A percentile compares a stretch with the other conserved stretches of the same genome.
Evolutionary conservation across 1,140 invertebrate species (phyloP).

Genomic region (Sycophila sp.): DNA sequence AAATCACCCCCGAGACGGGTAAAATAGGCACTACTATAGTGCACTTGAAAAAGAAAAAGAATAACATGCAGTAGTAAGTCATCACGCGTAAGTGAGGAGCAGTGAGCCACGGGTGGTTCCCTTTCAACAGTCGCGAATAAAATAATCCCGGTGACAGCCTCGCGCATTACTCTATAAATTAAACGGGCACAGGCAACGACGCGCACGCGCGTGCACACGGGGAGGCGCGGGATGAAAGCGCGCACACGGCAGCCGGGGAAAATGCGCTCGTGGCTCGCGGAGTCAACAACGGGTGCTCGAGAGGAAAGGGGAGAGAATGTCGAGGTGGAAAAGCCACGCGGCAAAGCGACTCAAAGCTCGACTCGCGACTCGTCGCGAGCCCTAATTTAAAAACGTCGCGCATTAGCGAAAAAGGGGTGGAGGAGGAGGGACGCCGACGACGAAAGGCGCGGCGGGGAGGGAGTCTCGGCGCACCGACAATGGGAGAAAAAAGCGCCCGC

Average conservation of each 20-base stretch:
- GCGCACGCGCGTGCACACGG: not conserved
- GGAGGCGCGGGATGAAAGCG: not conserved
- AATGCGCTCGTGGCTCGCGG: not conserved
- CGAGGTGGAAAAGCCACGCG: not conserved
- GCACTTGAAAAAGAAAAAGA: not conserved
- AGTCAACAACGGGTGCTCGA: not conserved
- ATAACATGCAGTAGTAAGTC: not conserved
- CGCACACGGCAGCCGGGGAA: not conserved
- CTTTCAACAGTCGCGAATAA: not conserved
- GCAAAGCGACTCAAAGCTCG: not conserved
- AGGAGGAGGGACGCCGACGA: too few relatives aligned
- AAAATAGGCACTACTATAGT: too few relatives aligned
- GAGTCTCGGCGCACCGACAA: too few relatives aligned
- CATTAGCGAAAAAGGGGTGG: not conserved
- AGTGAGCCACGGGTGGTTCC: not conserved
- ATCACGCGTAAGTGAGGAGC: not conserved
- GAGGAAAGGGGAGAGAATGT: not conserved
- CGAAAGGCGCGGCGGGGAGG: too few relatives aligned
- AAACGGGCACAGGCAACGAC: not conserved
- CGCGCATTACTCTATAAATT: constrained; percentile 16
- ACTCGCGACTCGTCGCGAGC: not conserved
- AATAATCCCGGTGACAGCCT: constrained; percentile 18
- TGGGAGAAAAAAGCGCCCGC: not conserved
- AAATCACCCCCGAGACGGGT: too few relatives aligned
- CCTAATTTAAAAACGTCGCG: not conserved